phyloP scores from a whole-genome alignment of 2,888 invertebrate genomes.

The Tenthredo distinguenda region DNA sequence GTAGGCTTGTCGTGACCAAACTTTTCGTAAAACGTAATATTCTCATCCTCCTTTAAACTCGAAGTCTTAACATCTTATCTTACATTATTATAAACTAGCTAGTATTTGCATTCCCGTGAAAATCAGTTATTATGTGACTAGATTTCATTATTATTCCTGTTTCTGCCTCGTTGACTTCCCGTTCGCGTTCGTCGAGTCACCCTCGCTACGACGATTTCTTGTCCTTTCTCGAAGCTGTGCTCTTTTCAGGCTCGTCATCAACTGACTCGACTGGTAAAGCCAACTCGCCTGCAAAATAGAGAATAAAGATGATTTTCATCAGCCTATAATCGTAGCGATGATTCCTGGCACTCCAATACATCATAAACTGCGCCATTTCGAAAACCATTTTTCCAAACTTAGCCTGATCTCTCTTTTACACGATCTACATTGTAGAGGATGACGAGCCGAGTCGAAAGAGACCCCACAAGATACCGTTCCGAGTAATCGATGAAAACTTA shows the following conservation, averaged over 20 bases:
- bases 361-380: neutral
- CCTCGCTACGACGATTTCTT: conserved; percentile 75
- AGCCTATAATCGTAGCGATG: neutral
- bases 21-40: neutral
- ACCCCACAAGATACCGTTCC: conserved; percentile 18
- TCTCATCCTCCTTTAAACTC: neutral
- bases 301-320: conserved; percentile 44
- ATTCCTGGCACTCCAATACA: neutral
- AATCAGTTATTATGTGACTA: conserved; percentile 55
- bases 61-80: conserved; percentile 15
- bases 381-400: neutral
- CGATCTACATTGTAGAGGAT: neutral
- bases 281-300: conserved; percentile 87
- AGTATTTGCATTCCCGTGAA: conserved; percentile 43
- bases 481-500: neutral
- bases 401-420: neutral
- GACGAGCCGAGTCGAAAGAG: conserved; percentile 6
- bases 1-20: neutral
- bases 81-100: conserved; percentile 39
- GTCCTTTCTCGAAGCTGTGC: conserved; percentile 88
- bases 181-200: conserved; percentile 57
- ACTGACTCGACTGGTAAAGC: conserved; percentile 92
- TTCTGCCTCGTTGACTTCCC: conserved; percentile 52
- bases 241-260: conserved; percentile 91
- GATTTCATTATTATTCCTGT: conserved; percentile 55